Percentiles rank a stretch among this genome's conserved stretches.
Evolutionary conservation across 2,888 invertebrate species (phyloP).

Genomic region (Ophonus ardosiacus): DNA sequence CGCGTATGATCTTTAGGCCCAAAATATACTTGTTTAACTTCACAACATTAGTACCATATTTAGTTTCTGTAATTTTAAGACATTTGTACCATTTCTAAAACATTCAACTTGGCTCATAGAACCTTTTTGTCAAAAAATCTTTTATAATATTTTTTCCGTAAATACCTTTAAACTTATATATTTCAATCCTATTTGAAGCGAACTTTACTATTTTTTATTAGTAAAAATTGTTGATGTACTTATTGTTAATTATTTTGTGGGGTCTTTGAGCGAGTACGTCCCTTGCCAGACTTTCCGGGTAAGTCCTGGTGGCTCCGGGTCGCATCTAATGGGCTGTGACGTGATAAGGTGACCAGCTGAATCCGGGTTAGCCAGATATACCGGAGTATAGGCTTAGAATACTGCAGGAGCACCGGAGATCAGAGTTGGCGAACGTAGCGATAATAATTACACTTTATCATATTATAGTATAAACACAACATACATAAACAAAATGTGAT

Average conservation of each 20-base stretch:
- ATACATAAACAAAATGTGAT: background rate
- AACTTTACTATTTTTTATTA: no score
- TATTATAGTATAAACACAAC: background rate
- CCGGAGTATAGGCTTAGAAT: background rate
- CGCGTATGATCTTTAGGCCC: no score
- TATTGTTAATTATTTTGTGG: background rate
- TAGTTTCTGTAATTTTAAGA: no score
- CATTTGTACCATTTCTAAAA: no score
- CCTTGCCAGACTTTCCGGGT: background rate
- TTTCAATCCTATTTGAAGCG: no score
- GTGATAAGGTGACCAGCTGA: conserved; percentile 65
- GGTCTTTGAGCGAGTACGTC: background rate
- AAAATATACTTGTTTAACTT: no score
- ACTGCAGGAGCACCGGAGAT: background rate
- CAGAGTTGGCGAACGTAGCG: background rate
- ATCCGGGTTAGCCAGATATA: conserved; percentile 2
- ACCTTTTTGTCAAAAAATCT: no score
- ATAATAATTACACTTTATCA: background rate
- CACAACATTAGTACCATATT: no score
- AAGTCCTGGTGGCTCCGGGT: conserved; percentile 26
- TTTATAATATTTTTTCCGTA: no score
- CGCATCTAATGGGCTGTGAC: conserved; percentile 64
- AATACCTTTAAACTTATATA: no score
- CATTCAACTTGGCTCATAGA: no score
- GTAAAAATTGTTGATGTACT: conserved; percentile 6